phyloP scores from a whole-genome alignment of 2,888 invertebrate genomes.

The Osedax frankpressi region DNA sequence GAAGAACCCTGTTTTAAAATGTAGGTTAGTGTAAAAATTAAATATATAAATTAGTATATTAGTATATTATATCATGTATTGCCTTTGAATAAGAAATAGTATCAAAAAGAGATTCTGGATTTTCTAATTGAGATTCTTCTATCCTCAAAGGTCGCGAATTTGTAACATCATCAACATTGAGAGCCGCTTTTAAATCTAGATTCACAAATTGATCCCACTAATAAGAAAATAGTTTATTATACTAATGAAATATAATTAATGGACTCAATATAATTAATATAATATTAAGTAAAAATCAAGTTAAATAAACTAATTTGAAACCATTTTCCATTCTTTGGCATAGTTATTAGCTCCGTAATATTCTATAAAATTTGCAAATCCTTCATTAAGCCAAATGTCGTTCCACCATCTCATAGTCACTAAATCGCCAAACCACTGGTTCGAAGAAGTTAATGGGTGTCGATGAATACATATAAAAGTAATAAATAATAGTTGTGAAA shows the following conservation, averaged over 20 bases:
- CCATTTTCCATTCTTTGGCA: constrained; percentile 21
- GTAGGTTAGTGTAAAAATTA: constrained; percentile 35
- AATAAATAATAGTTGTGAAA: too few relatives aligned
- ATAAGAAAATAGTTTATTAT: background rate
- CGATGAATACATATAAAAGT: too few relatives aligned
- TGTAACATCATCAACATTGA: constrained; percentile 62
- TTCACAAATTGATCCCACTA: constrained; percentile 66
- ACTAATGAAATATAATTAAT: too few relatives aligned
- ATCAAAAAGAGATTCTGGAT: constrained; percentile 78
- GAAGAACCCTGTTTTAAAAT: constrained; percentile 54
- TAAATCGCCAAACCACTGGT: constrained; percentile 26
- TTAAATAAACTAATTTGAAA: too few relatives aligned
- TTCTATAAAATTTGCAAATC: constrained; percentile 23
- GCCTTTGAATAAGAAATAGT: constrained; percentile 78
- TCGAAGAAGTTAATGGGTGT: too few relatives aligned
- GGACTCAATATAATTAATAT: too few relatives aligned
- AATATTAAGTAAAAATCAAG: too few relatives aligned
- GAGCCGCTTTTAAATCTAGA: constrained; percentile 60
- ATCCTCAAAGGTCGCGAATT: constrained; percentile 76
- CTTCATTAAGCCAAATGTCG: constrained; percentile 25
- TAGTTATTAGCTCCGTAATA: constrained; percentile 19
- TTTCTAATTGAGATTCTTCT: too few relatives aligned
- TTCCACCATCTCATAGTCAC: constrained; percentile 26
- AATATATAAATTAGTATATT: background rate
- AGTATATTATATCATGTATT: too few relatives aligned